Base-by-base conservation (phyloP, 2,888 invertebrate genomes). In the Erebia palarica region DNA sequence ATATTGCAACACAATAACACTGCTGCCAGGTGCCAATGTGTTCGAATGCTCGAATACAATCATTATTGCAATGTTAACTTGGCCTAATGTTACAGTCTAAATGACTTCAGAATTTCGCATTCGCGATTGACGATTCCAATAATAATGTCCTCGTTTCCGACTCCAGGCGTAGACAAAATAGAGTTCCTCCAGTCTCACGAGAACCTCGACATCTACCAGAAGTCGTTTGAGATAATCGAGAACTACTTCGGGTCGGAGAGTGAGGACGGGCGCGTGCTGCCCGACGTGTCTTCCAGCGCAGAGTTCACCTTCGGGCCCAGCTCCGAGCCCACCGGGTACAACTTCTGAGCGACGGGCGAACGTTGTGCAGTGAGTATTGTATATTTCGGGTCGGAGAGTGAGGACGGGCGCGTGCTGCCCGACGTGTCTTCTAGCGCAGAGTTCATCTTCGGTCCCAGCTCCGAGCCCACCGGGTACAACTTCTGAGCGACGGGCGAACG, bases 111-210 rank as follows among this genome's bases (percentile, higher is more conserved):
- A 27, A 27, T 27, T n/a, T n/a, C n/a, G n/a, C n/a, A n/a, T n/a
- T 27, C 27, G 2, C 27, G 27, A 27, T 27, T 4, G 27, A 27
- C 27, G 27, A 27, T 27, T 27, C 27, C 7, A 36, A 7, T 7
- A 36, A 36, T 36, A 7, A 7, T 36, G 36, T 7, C 36, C 36
- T 36, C 36, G 36, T 36, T 47, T 21, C n/a, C 11, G 11, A n/a
- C 61, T 71, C 16, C 84, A 98, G 98, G 99, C 84, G 94, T 99
- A 86, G 99, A 99, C 87, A 99, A 99, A 94, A 98, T 99, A 78
- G 99, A 99, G 92, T 99, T 97, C 90, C 94, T 99, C 67, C 99
- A 99, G 89, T 98, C 98, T 60, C 99, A 99, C 87, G 98, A 98
- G 88, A 99, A 99, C 86, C 95, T 97, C 88, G 99, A 99, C 80